Evolutionary conservation across 2,888 invertebrate genomes (phyloP), one percentile per base, ranked within the genome.

Genomic region (Hoplodrina ambigua): DNA sequence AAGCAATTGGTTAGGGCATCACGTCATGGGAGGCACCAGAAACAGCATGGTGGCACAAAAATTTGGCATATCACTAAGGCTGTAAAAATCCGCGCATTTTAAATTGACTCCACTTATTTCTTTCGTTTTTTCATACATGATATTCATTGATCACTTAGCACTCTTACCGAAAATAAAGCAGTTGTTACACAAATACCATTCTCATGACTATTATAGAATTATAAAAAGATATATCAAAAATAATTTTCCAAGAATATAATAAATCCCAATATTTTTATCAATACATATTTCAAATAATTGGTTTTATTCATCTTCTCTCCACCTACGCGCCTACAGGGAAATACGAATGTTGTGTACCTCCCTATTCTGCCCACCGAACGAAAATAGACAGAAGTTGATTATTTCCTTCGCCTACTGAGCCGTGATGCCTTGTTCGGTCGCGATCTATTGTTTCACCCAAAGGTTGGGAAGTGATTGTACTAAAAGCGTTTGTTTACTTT

Each of bases 401-500:
- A 78, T 75, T 81, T 58, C 73, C 69, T 81, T 73, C 69, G 69
- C 69, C 75, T 71, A 82, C 65, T 77, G 73, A 59, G 75, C 68
- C 74, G 64, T 76, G 79, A 68, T 56, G 80, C 64, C 59, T 59
- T 64, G 69, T 76, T 75, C 59, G 59, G 74, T 53, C 58, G 59
- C 68, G 65, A 72, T 66, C 80, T 69, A 77, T 80, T 82, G 80
- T 82, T 77, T 77, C 55, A 78, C 66, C 60, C 46, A 73, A 81
- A 81, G 67, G 79, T 79, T 72, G 54, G 70, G 67, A 67, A 79
- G 76, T 81, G 81, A 81, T 81, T 75, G 64, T 76, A 69, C 73
- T 75, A 72, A 81, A 81, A 81, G 70, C 66, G 70, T 72, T 79
- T 82, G 79, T 82, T 74, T 79, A 63, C 73, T 58, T 73, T 68